Evolutionary conservation across 2,113 vertebrate species (phyloP).

Genomic region (Leptocoma aspasia): DNA sequence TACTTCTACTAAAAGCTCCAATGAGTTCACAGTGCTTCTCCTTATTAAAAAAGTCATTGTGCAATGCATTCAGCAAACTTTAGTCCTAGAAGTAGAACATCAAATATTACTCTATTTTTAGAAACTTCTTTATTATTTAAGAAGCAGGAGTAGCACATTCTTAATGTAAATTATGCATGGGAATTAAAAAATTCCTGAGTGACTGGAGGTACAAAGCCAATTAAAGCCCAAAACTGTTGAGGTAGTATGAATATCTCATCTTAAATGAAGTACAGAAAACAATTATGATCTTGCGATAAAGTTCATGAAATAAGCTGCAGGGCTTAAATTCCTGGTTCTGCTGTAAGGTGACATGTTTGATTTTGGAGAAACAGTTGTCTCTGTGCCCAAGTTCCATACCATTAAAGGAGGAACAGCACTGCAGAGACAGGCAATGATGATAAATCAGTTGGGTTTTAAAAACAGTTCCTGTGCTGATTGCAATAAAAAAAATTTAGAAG

Average conservation of each 20-base stretch:
- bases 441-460: not conserved
- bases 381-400: not conserved
- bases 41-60: not conserved
- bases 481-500: not conserved
- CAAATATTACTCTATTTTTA: not conserved
- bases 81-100: not conserved
- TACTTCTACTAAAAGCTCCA: not conserved
- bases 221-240: not conserved
- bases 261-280: not conserved
- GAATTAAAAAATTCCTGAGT: not conserved
- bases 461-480: not conserved
- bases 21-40: not conserved
- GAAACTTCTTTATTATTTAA: slow-evolving; percentile 34
- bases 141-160: not conserved
- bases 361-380: not conserved
- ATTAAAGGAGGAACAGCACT: not conserved
- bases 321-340: not conserved
- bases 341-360: not conserved
- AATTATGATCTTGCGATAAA: not conserved
- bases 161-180: not conserved
- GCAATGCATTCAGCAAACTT: not conserved
- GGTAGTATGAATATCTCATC: not conserved
- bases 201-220: not conserved
- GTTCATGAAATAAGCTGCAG: not conserved
- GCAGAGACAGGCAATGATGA: not conserved